Base-by-base conservation (phyloP, 2,888 invertebrate genomes). In the Apamea anceps region DNA sequence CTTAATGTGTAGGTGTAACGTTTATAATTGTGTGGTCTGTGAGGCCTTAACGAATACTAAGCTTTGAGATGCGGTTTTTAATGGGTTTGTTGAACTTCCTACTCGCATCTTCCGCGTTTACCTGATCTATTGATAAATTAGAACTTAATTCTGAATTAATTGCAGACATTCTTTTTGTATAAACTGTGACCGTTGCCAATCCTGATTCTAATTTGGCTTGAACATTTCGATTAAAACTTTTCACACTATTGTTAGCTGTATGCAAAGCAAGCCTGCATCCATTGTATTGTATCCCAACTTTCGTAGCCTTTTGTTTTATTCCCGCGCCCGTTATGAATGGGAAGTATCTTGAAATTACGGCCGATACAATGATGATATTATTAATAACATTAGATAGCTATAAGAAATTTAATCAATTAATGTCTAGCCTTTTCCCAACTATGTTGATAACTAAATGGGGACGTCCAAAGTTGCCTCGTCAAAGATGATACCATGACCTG, bases 21-120 rank as follows among this genome's bases (percentile, higher is more conserved):
- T 81, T 76, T 85, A 73, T 80, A 79, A 73, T 90, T 75, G 76
- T 48, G 21, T 77, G 73, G 28, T 63, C 68, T 28, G n/a, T 25
- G 25, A 67, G n/a, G 67, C 48, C 72, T 79, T 75, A 81, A 79
- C 78, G 81, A 85, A 82, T 81, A 70, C 70, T 80, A 72, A 86
- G 80, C 85, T 87, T 86, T 85, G 77, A 88, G 90, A 91, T 93
- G 91, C 90, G 87, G 87, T 90, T 92, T 89, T 91, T 91, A 90
- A 94, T 92, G 92, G 90, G 95, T 94, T 92, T 92, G 87, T 94
- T 94, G 92, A 94, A 93, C 95, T 93, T 88, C 85, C 84, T 85
- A 82, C 82, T 86, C 80, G 81, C 87, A 89, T 92, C 89, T 93
- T 90, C 91, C 88, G 91, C 80, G 80, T 85, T 87, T 78, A 82